Percentiles rank a stretch among this genome's conserved stretches.
Conservation (phyloP, 2,888 invertebrate species). For the Hypomecis punctinalis region DNA sequence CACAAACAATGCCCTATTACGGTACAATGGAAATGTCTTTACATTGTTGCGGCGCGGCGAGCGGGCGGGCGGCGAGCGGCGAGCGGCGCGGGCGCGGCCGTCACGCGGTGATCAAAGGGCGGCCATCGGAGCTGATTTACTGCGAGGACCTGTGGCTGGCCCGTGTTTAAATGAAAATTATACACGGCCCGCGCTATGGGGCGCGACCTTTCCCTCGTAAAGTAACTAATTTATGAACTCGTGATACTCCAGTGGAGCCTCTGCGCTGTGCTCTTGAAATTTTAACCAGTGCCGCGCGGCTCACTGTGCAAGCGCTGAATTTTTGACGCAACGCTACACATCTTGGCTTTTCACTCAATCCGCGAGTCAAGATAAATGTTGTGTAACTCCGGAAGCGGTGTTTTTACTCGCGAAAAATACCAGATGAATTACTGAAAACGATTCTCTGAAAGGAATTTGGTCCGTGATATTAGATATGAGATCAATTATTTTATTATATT, state of each 20-base stretch:
- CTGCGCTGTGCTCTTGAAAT: constrained; percentile 75
- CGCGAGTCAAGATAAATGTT: constrained; percentile 32
- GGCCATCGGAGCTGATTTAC: constrained; percentile 76
- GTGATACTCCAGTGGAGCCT: constrained; percentile 71
- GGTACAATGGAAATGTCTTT: constrained; percentile 81
- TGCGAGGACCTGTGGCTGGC: constrained; percentile 75
- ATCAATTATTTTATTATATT: too few species aligned
- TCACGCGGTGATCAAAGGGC: constrained; percentile 62
- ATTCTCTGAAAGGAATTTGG: too few species aligned
- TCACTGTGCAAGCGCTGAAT: constrained; percentile 64
- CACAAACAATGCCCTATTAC: constrained; percentile 82
- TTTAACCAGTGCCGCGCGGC: constrained; percentile 68
- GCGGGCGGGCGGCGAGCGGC: constrained; percentile 46
- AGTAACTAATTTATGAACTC: constrained; percentile 81
- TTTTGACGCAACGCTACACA: constrained; percentile 65
- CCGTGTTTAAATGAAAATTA: constrained; percentile 81
- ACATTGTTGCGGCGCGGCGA: constrained; percentile 73
- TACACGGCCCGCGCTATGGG: constrained; percentile 70
- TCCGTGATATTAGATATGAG: too few species aligned
- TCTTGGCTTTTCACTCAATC: constrained; percentile 60
- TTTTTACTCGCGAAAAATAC: neutral
- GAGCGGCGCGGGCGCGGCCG: constrained; percentile 43
- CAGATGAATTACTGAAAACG: too few species aligned
- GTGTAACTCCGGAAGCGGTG: constrained; percentile 22
- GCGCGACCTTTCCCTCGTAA: constrained; percentile 77